These are phyloP conservation scores for Podarcis siculus DNA, from an alignment of 2,797 vertebrate genomes.

Conservation along the genomic window DNA sequence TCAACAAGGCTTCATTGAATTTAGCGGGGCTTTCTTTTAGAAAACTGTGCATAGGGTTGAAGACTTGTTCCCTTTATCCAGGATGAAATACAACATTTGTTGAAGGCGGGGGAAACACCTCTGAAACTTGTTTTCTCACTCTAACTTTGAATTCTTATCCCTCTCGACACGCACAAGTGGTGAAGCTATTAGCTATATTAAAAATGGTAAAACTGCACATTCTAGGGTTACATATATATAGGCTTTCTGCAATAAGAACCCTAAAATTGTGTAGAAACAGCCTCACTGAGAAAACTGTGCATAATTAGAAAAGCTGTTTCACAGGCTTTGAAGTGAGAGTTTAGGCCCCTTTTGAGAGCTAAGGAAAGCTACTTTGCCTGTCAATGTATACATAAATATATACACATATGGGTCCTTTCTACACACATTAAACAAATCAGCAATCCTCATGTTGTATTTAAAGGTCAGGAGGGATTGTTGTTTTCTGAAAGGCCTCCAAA, in stretches of 20 bases:
- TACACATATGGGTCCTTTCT: constrained; percentile 41
- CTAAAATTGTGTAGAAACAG: background rate
- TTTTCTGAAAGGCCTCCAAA: constrained; percentile 68
- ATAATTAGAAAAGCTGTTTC: background rate
- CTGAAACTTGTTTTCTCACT: background rate
- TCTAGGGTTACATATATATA: background rate
- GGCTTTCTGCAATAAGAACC: background rate
- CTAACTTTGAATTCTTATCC: background rate
- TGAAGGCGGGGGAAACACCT: background rate
- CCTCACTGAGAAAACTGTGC: background rate
- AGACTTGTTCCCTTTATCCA: background rate
- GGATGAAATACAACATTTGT: background rate
- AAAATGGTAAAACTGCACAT: background rate
- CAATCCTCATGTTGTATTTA: constrained; percentile 66
- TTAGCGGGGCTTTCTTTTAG: background rate
- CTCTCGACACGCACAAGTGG: no score
- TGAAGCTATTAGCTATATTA: background rate
- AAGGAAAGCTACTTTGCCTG: constrained; percentile 24
- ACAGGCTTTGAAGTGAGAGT: background rate
- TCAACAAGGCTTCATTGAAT: background rate
- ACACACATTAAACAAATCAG: constrained; percentile 51
- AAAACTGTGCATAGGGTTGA: background rate
- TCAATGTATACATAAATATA: background rate
- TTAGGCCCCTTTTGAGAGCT: background rate
- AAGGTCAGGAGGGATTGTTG: constrained; percentile 66